A percentile compares a stretch with the other conserved stretches of the same genome.
These are phyloP conservation scores for Ichneumon xanthorius DNA, from an alignment of 2,888 invertebrate species.

Conservation along the genomic window DNA sequence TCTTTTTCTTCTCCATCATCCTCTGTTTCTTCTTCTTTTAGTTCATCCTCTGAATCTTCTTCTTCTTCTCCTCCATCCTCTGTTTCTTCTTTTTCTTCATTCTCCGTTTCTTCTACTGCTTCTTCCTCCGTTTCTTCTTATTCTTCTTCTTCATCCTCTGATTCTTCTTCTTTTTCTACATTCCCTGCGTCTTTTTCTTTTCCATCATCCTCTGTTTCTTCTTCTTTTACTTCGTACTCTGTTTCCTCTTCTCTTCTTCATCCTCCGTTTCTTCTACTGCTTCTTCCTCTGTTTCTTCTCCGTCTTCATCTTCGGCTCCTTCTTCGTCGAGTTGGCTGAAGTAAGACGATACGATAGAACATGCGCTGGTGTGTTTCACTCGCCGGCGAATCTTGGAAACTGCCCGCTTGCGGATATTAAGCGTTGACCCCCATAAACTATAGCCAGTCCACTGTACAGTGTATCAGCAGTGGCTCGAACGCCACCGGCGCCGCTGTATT, in stretches of 20 bases:
- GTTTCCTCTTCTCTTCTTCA: constrained; percentile 12
- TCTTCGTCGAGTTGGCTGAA: constrained; percentile 23
- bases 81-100: not conserved
- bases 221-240: not conserved
- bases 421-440: constrained; percentile 64
- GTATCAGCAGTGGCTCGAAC: not conserved
- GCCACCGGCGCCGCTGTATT: constrained; percentile 16
- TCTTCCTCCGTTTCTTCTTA: not conserved
- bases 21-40: not conserved
- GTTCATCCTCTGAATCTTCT: constrained; percentile 1
- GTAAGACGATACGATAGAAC: constrained; percentile 43
- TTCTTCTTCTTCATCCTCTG: not conserved
- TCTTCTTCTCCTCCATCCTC: constrained; percentile 20
- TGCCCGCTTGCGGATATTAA: constrained; percentile 55
- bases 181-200: not conserved
- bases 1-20: not conserved
- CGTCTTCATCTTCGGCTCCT: not conserved
- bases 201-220: constrained; percentile 9
- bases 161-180: not conserved
- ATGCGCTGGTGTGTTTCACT: not conserved
- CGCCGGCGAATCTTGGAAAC: constrained; percentile 54
- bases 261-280: constrained; percentile 12
- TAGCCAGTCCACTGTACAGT: constrained; percentile 24
- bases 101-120: not conserved
- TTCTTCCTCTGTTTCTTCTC: not conserved